A percentile compares a stretch with the other conserved stretches of the same genome.
Conservation (phyloP, 1,140 invertebrate species). For the Wiebesia pumilae region DNA sequence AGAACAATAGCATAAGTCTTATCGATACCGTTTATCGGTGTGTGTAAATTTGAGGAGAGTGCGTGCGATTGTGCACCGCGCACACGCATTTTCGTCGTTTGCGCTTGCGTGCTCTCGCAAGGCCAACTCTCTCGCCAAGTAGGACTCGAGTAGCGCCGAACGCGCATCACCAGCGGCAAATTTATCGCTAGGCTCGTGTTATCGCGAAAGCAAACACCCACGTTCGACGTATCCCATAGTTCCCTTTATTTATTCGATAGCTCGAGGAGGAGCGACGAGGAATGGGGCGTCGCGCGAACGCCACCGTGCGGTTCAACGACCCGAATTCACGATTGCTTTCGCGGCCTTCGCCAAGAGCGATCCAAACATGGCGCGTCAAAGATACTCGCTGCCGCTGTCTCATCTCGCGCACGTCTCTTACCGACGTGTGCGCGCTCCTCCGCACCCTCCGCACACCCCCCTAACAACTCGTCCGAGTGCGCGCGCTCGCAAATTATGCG, state of each 20-base stretch:
- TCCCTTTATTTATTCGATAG: slow-evolving; percentile 51
- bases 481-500: not conserved
- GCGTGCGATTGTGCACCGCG: slow-evolving; percentile 13
- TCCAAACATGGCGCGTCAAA: slow-evolving; percentile 48
- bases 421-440: slow-evolving; percentile 21
- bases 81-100: not conserved
- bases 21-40: slow-evolving; percentile 42
- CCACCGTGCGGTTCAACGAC: slow-evolving; percentile 64
- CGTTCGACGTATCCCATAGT: not conserved
- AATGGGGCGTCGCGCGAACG: slow-evolving; percentile 17
- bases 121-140: slow-evolving; percentile 5
- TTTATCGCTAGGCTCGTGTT: slow-evolving; percentile 40
- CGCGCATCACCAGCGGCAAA: not conserved
- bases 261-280: slow-evolving; percentile 4
- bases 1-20: slow-evolving; percentile 27
- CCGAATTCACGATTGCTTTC: slow-evolving; percentile 63
- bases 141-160: slow-evolving; percentile 8
- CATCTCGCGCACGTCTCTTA: slow-evolving; percentile 16
- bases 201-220: slow-evolving; percentile 44
- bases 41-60: slow-evolving; percentile 28
- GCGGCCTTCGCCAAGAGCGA: slow-evolving; percentile 62
- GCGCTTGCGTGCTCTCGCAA: slow-evolving; percentile 4
- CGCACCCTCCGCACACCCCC: too few relatives aligned
- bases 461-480: not conserved
- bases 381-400: slow-evolving; percentile 31